A percentile compares a stretch with the other conserved stretches of the same genome.
Evolutionary conservation across 2,888 invertebrate species (phyloP).

Genomic region (Eupithecia dodoneata): DNA sequence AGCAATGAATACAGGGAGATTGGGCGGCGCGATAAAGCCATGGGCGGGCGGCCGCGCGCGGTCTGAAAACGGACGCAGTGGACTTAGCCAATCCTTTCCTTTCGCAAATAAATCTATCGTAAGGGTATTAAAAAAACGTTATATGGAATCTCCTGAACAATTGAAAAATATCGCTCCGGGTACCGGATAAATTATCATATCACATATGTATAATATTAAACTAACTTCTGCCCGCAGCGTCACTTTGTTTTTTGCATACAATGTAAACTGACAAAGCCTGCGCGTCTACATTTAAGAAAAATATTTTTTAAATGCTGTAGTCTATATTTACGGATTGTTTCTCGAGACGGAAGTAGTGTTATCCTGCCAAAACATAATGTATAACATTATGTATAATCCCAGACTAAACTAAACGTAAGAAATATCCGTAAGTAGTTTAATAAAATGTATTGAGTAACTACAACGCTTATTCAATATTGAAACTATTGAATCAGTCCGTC

Average conservation of each 20-base stretch:
- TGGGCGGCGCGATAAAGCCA: conserved; percentile 71
- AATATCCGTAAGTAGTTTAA: neutral
- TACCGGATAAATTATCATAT: neutral
- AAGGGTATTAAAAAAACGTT: neutral
- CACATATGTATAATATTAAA: neutral
- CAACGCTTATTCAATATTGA: neutral
- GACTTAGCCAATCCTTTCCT: conserved; percentile 6
- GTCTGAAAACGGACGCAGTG: conserved; percentile 21
- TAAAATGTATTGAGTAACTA: neutral
- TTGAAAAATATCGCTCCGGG: neutral
- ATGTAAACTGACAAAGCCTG: neutral
- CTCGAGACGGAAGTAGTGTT: neutral
- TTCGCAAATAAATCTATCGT: conserved; percentile 8
- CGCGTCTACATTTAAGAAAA: neutral
- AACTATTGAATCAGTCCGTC: neutral
- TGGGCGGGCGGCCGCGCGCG: conserved; percentile 50
- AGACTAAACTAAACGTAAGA: neutral
- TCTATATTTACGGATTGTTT: neutral
- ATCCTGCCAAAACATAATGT: neutral
- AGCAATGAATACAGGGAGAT: conserved; percentile 78
- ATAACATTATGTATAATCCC: neutral
- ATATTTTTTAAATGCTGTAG: neutral
- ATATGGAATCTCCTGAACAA: neutral
- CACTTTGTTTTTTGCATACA: neutral
- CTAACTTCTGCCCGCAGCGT: neutral